Conservation (phyloP, 2,797 vertebrate species). For the Sciurus carolinensis region DNA sequence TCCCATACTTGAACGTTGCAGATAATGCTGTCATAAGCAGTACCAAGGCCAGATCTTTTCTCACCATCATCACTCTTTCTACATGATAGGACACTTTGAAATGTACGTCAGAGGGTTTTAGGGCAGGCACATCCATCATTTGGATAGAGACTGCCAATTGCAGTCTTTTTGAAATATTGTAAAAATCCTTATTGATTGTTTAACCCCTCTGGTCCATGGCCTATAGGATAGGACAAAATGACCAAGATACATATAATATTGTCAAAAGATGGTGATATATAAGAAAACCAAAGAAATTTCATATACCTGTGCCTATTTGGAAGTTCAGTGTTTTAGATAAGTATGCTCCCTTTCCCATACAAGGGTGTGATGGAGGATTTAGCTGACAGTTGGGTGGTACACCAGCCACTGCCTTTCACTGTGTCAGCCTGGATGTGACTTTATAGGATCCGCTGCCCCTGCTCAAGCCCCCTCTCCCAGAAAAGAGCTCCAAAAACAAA, state of each 20-base stretch:
- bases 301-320: background rate
- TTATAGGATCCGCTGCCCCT: background rate
- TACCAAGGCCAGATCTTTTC: background rate
- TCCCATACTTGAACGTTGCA: background rate
- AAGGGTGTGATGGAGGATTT: background rate
- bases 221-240: background rate
- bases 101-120: background rate
- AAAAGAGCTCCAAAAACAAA: background rate
- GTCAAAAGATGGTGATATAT: background rate
- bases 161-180: constrained; percentile 20
- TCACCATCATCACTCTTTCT: background rate
- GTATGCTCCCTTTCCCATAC: background rate
- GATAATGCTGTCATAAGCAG: background rate
- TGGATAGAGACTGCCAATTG: background rate
- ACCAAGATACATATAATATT: background rate
- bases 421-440: background rate
- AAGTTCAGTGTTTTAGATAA: background rate
- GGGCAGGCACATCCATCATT: background rate
- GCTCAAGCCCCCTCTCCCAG: background rate
- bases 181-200: background rate
- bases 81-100: background rate
- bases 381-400: too few relatives aligned
- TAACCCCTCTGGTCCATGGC: background rate
- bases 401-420: background rate
- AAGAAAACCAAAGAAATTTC: background rate